Base-by-base conservation (phyloP, 2,797 vertebrate genomes). In the Gymnothorax reevesii region DNA sequence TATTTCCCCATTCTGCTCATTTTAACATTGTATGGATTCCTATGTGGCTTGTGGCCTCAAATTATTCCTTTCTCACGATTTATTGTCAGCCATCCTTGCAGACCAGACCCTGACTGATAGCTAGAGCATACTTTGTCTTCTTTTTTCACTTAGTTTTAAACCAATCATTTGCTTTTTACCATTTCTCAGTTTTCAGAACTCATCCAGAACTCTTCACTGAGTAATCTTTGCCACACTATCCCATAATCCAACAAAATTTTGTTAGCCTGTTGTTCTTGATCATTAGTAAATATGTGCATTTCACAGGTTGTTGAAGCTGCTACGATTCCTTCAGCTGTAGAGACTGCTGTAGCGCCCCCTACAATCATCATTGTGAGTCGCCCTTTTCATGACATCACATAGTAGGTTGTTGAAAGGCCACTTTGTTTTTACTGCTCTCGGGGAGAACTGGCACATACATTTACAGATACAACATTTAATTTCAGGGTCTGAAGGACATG, bases 321-420 rank as follows among this genome's bases (percentile, higher is more conserved):
- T 66, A 95, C 94, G 55, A 92, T 98, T 64, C 95, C 98, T 3
- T 92, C 93, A 7, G 94, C 94, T 90, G 93, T 92, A 83, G 96
- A 96, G 92, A 95, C 97, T 69, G 95, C 97, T 0, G 95, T 97
- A 17, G 95, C 96, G 10, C 97, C 98, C 4, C 99, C 98, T n/a
- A 97, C 97, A 73, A 92, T 99, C 84, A 91, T 97, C 86, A 95
- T 95, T 88, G 99, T 99, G 94, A 99, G 98, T 97, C 84, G 33
- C 33, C 86, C 55, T 7, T 52, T 87, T 25, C 49, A 49, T 59
- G 25, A 62, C 33, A n/a, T 57, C 62, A 15, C 52, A 57, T 27
- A 55, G 55, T 55, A 33, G 55, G 57, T 15, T 15, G 27, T 20
- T n/a, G 22, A 7, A 10, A 17, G 12, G 27, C 54, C 54, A 20